Conservation (phyloP, 2,888 invertebrate genomes). For the Agriopis marginaria region DNA sequence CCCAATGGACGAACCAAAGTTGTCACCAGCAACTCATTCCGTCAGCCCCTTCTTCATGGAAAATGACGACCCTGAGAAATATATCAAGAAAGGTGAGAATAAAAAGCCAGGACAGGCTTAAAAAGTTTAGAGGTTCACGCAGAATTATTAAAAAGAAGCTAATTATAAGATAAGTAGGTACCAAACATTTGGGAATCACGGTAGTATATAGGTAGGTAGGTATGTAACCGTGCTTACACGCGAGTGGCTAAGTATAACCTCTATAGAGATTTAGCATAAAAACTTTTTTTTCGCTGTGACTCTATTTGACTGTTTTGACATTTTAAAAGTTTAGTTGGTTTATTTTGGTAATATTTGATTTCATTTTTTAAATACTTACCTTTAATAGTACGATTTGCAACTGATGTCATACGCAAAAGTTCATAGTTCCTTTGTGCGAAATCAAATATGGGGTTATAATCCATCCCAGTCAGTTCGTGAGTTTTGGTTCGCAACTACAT, state of each 20-base stretch:
- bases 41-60: slow-evolving; percentile 90
- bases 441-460: slow-evolving; percentile 81
- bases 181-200: too few relatives aligned
- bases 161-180: too few relatives aligned
- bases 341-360: slow-evolving; percentile 25
- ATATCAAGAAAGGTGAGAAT: slow-evolving; percentile 87
- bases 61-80: slow-evolving; percentile 87
- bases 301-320: background rate
- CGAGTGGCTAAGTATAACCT: too few relatives aligned
- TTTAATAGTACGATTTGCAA: background rate
- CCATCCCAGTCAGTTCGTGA: slow-evolving; percentile 75
- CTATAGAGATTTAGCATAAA: background rate
- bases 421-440: slow-evolving; percentile 75
- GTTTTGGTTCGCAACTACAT: slow-evolving; percentile 44
- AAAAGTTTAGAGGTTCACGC: too few relatives aligned
- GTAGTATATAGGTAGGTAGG: too few relatives aligned
- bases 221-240: too few relatives aligned
- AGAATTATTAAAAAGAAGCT: too few relatives aligned
- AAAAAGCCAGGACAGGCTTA: background rate
- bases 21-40: slow-evolving; percentile 86
- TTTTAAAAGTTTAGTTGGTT: slow-evolving; percentile 7
- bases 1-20: slow-evolving; percentile 86
- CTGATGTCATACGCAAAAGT: slow-evolving; percentile 75
- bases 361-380: slow-evolving; percentile 9
- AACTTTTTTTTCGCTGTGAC: slow-evolving; percentile 16